Conservation (phyloP, 2,888 invertebrate genomes). For the Bombyx huttoni region DNA sequence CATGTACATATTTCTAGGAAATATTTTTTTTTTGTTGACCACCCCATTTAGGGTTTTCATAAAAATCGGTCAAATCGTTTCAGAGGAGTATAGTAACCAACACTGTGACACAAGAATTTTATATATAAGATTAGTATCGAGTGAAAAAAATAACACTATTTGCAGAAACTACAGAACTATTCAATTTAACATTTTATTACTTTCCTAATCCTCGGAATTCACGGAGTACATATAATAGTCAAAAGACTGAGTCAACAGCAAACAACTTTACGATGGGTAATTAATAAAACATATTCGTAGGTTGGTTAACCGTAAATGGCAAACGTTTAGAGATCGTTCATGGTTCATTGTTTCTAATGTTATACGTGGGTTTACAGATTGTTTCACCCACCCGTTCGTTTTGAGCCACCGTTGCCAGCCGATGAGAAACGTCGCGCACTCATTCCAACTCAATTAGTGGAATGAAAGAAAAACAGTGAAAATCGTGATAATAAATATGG, state of each 20-base stretch:
- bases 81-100: too few species aligned
- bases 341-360: constrained; percentile 41
- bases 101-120: too few species aligned
- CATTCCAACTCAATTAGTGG: too few species aligned
- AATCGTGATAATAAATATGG: too few species aligned
- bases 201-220: neutral
- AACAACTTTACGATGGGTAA: constrained; percentile 14
- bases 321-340: constrained; percentile 33
- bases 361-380: constrained; percentile 42
- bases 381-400: constrained; percentile 51
- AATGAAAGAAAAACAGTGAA: too few species aligned
- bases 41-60: too few species aligned
- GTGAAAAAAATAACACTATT: too few species aligned
- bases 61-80: too few species aligned
- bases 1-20: too few species aligned
- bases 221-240: neutral
- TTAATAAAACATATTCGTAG: constrained; percentile 32
- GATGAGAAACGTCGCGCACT: constrained; percentile 42
- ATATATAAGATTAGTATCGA: too few species aligned
- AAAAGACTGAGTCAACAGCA: neutral
- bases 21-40: too few species aligned
- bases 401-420: constrained; percentile 16
- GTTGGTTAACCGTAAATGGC: constrained; percentile 33
- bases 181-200: neutral
- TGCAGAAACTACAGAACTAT: too few species aligned